Percentiles rank a stretch among this genome's conserved stretches.
Conservation (phyloP, 2,888 invertebrate species). For the Nomada lathburiana region DNA sequence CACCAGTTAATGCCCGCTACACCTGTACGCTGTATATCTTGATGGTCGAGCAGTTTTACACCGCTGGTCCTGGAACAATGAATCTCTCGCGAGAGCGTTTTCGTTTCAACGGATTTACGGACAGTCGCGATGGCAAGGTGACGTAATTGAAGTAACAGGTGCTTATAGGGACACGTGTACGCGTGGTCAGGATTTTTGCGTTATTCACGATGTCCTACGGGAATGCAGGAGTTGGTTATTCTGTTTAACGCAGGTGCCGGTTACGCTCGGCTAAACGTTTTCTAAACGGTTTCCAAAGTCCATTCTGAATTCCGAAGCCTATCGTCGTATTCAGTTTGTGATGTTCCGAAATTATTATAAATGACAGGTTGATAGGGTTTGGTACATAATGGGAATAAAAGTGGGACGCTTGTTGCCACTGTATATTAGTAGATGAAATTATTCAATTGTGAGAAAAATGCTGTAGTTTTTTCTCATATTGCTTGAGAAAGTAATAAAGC, state of each 20-base stretch:
- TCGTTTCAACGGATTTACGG: constrained; percentile 11
- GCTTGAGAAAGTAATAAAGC: too few species aligned
- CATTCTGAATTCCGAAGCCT: background rate
- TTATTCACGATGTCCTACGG: background rate
- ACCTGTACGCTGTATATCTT: constrained; percentile 61
- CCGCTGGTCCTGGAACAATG: constrained; percentile 47
- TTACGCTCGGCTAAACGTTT: background rate
- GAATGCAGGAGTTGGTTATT: background rate
- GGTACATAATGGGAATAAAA: too few species aligned
- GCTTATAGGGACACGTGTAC: constrained; percentile 11
- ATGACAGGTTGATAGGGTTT: too few species aligned
- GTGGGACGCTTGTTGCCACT: too few species aligned
- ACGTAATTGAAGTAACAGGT: constrained; percentile 42
- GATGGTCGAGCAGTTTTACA: constrained; percentile 28
- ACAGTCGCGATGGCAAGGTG: background rate
- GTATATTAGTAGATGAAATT: too few species aligned
- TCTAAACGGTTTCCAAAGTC: background rate
- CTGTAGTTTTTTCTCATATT: too few species aligned
- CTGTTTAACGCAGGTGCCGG: background rate
- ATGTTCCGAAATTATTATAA: too few species aligned
- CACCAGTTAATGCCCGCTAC: constrained; percentile 52
- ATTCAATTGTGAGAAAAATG: too few species aligned
- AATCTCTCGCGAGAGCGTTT: constrained; percentile 30
- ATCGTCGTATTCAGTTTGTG: too few species aligned
- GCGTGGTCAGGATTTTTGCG: constrained; percentile 2